These are phyloP conservation scores for Mongoloraphidia duomilia DNA, from an alignment of 2,888 invertebrate genomes.

Conservation along the genomic window DNA sequence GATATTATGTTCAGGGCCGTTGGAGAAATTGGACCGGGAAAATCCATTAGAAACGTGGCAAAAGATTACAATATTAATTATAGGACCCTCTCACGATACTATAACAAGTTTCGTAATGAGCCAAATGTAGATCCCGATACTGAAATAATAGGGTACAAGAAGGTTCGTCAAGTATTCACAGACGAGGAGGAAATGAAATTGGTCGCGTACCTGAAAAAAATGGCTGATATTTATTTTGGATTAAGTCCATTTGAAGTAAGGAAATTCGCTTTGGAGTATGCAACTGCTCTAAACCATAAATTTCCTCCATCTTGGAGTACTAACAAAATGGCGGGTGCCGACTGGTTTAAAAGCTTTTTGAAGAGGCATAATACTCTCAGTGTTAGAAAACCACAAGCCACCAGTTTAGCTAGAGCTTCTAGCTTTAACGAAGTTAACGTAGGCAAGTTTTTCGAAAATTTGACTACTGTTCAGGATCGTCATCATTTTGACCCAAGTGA, in stretches of 20 bases:
- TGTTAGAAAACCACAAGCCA: constrained; percentile 18
- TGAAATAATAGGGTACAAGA: neutral
- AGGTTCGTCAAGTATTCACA: neutral
- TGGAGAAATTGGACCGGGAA: neutral
- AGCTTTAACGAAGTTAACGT: constrained; percentile 19
- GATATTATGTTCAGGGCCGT: neutral
- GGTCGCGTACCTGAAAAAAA: neutral
- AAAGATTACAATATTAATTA: neutral
- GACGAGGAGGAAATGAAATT: neutral
- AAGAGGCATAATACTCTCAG: constrained; percentile 13
- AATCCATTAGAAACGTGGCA: neutral
- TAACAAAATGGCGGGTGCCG: constrained; percentile 7
- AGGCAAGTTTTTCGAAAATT: constrained; percentile 16
- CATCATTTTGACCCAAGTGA: constrained; percentile 11
- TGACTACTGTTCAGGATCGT: constrained; percentile 13
- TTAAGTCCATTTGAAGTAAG: neutral
- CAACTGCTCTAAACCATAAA: neutral
- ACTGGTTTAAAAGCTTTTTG: constrained; percentile 9
- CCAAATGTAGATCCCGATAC: neutral
- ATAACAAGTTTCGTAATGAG: neutral
- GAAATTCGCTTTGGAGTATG: neutral
- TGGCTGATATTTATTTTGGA: neutral
- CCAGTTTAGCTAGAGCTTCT: constrained; percentile 18
- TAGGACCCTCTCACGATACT: neutral
- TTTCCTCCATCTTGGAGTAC: neutral